These are phyloP conservation scores for Steatocranus sp. DNA, from an alignment of 2,797 vertebrate genomes.

Conservation along the genomic window DNA sequence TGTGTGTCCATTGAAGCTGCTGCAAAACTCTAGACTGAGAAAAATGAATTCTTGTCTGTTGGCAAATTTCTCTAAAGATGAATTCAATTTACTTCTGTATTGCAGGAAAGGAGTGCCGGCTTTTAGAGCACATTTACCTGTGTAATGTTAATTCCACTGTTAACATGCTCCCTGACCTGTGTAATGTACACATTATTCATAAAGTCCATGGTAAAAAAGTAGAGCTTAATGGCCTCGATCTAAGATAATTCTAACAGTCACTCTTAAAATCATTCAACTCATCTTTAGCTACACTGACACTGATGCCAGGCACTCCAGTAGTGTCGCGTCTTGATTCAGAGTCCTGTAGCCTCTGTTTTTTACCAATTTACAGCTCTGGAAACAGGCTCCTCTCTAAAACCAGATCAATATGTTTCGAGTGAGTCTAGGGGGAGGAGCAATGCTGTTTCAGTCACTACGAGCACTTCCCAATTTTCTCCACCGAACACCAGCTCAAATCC, in stretches of 20 bases:
- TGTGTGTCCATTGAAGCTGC: slow-evolving; percentile 38
- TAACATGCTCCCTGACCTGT: slow-evolving; percentile 56
- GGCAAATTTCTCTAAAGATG: slow-evolving; percentile 49
- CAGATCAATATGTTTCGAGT: slow-evolving; percentile 64
- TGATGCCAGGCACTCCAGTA: slow-evolving; percentile 25
- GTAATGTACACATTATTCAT: slow-evolving; percentile 56
- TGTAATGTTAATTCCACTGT: slow-evolving; percentile 60
- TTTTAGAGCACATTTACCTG: slow-evolving; percentile 62
- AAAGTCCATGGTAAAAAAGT: slow-evolving; percentile 2
- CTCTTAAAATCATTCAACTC: slow-evolving; percentile 29
- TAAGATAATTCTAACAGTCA: slow-evolving; percentile 30
- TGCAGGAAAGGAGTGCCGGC: slow-evolving; percentile 49
- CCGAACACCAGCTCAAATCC: slow-evolving; percentile 56
- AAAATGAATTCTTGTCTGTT: slow-evolving; percentile 19
- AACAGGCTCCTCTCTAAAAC: slow-evolving; percentile 38
- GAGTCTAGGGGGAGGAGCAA: slow-evolving; percentile 45
- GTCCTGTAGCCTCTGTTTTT: slow-evolving; percentile 47
- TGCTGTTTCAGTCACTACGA: slow-evolving; percentile 51
- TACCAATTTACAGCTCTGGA: slow-evolving; percentile 49
- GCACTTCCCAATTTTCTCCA: slow-evolving; percentile 52
- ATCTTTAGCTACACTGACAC: slow-evolving; percentile 31
- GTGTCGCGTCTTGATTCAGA: slow-evolving; percentile 48
- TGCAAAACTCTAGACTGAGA: slow-evolving; percentile 40
- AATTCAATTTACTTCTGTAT: slow-evolving; percentile 44
- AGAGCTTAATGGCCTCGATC: slow-evolving; percentile 30